Base-by-base conservation (phyloP, 2,888 invertebrate genomes). In the Pyralis farinalis region DNA sequence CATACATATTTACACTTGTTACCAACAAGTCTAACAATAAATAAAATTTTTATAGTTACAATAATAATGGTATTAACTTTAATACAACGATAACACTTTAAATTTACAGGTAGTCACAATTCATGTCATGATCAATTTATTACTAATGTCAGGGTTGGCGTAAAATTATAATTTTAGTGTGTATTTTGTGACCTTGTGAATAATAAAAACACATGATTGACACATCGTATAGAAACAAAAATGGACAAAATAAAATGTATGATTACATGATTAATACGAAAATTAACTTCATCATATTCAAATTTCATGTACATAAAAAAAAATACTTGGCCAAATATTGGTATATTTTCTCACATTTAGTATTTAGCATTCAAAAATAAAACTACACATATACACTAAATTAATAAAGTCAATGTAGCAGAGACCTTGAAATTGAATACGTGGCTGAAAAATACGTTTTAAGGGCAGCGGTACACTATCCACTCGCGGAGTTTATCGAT, bases 51-150 rank as follows among this genome's bases (percentile, higher is more conserved):
- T 61, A 58, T 59, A 63, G 36, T 57, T 47, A 63, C 60, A 68
- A 71, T 63, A 63, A 57, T 61, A 61, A 56, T n/a, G 63, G 60
- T 58, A 67, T 57, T 39, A 51, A 51, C 40, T 40, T 48, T 46
- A 45, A 48, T 46, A 41, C 47, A 55, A 61, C 47, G 46, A 50
- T 58, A 64, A 62, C 58, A 55, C 47, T 58, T 67, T 49, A 57
- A 56, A 60, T 62, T 67, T 63, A 16, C 2, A 16, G 16, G 16
- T 16, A 63, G 53, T 63, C 61, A 63, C 58, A 65, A 53, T 66
- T 63, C 61, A 68, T 73, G 75, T 77, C 77, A 78, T 76, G 71
- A 68, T 71, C 57, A 51, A 58, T 59, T 63, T 59, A 56, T 53
- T 49, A 54, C 54, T 53, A 60, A 59, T 58, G 48, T 63, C 48